Conservation (phyloP, 2,888 invertebrate species). For the Nymphalis urticae region DNA sequence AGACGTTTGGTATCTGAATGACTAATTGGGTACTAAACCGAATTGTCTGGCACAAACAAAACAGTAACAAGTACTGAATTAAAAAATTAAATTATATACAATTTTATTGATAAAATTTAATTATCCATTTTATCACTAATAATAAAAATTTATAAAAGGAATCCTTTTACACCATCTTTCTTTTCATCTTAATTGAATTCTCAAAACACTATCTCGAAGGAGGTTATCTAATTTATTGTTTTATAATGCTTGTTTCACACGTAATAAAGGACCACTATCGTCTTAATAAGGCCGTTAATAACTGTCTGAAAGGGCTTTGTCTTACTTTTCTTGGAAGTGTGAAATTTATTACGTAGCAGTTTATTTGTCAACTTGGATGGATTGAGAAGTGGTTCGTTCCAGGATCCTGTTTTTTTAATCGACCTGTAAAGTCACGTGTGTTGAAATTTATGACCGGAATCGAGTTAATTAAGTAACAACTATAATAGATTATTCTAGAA, state of each 20-base stretch:
- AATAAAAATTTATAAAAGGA: conserved; percentile 1
- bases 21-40: too few species aligned
- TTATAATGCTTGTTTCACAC: conserved; percentile 41
- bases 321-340: conserved; percentile 14
- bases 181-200: conserved; percentile 23
- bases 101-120: neutral
- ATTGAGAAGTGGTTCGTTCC: neutral
- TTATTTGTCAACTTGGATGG: neutral
- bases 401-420: neutral
- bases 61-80: too few species aligned
- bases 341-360: conserved; percentile 6
- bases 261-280: conserved; percentile 34
- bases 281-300: conserved; percentile 34
- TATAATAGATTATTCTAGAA: too few species aligned
- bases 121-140: neutral
- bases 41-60: too few species aligned
- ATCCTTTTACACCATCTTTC: neutral
- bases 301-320: conserved; percentile 34
- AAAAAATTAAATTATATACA: too few species aligned
- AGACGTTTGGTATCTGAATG: too few species aligned
- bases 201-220: conserved; percentile 20
- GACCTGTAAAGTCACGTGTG: neutral
- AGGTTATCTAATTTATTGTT: conserved; percentile 39
- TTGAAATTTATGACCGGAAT: too few species aligned
- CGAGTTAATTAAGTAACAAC: too few species aligned